Evolutionary conservation across 1,140 invertebrate genomes (phyloP).

Genomic region (Drosophila mojavensis): DNA sequence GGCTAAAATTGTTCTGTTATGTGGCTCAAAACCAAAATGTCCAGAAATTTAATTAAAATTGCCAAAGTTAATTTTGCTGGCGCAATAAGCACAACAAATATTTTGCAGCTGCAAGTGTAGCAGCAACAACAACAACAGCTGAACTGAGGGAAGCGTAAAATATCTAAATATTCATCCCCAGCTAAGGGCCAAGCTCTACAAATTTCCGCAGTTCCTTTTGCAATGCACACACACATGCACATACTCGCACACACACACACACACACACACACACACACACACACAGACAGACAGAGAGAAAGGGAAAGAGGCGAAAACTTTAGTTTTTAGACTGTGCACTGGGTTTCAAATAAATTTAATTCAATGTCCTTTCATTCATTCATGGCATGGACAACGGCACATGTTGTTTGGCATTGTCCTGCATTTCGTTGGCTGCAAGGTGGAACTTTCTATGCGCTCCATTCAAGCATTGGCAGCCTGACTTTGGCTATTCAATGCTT

Average conservation of each 20-base stretch:
- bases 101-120: constrained; percentile 25
- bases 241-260: not conserved
- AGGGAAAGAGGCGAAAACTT: constrained; percentile 47
- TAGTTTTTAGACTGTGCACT: constrained; percentile 71
- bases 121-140: constrained; percentile 26
- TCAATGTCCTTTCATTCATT: constrained; percentile 80
- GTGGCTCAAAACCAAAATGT: constrained; percentile 59
- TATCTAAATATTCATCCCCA: constrained; percentile 56
- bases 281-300: not conserved
- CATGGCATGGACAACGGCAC: constrained; percentile 59
- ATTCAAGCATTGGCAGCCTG: constrained; percentile 52
- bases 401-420: constrained; percentile 56
- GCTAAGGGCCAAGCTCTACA: constrained; percentile 44
- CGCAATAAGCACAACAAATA: constrained; percentile 31
- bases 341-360: constrained; percentile 81
- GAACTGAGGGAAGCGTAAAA: constrained; percentile 49
- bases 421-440: constrained; percentile 51
- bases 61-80: constrained; percentile 69
- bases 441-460: constrained; percentile 64
- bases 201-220: constrained; percentile 32
- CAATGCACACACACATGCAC: not conserved
- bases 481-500: constrained; percentile 57
- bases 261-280: constrained; percentile 3
- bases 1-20: constrained; percentile 54
- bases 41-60: constrained; percentile 77